phyloP scores from a whole-genome alignment of 2,797 vertebrate species.

The Acridotheres tristis region DNA sequence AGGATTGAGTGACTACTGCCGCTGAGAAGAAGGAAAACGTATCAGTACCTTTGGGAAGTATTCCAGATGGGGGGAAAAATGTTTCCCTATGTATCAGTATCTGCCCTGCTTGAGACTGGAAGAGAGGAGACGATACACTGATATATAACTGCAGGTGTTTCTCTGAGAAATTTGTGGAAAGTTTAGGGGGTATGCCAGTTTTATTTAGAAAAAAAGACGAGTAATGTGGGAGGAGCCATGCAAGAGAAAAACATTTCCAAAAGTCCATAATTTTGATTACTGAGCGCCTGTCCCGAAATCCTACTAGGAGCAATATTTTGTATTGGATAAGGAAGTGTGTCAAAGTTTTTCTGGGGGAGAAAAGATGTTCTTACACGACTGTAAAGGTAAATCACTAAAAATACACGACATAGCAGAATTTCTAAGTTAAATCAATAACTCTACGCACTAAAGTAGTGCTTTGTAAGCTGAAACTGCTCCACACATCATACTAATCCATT shows the following conservation, averaged over 20 bases:
- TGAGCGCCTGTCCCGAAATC: neutral
- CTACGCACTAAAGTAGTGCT: slow-evolving; percentile 50
- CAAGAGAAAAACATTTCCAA: neutral
- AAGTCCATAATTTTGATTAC: slow-evolving; percentile 27
- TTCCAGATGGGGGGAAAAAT: neutral
- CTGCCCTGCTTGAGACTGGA: neutral
- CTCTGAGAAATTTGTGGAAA: slow-evolving; percentile 17
- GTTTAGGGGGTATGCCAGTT: neutral
- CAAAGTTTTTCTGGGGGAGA: slow-evolving; percentile 18
- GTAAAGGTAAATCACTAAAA: slow-evolving; percentile 63
- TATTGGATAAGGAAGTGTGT: slow-evolving; percentile 43
- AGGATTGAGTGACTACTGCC: neutral
- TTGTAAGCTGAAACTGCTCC: slow-evolving; percentile 65
- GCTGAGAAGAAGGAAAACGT: neutral
- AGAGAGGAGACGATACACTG: neutral
- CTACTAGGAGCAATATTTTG: slow-evolving; percentile 19
- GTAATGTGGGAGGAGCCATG: neutral
- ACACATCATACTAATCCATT: slow-evolving; percentile 64
- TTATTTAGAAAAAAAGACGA: neutral
- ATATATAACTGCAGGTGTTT: neutral
- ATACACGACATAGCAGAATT: slow-evolving; percentile 57
- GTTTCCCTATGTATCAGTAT: neutral
- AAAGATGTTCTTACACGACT: slow-evolving; percentile 29
- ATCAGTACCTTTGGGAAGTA: neutral
- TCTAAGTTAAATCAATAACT: slow-evolving; percentile 68